Evolutionary conservation across 2,797 vertebrate genomes (phyloP), one percentile per base, ranked within the genome.

Genomic region (Morelia viridis): DNA sequence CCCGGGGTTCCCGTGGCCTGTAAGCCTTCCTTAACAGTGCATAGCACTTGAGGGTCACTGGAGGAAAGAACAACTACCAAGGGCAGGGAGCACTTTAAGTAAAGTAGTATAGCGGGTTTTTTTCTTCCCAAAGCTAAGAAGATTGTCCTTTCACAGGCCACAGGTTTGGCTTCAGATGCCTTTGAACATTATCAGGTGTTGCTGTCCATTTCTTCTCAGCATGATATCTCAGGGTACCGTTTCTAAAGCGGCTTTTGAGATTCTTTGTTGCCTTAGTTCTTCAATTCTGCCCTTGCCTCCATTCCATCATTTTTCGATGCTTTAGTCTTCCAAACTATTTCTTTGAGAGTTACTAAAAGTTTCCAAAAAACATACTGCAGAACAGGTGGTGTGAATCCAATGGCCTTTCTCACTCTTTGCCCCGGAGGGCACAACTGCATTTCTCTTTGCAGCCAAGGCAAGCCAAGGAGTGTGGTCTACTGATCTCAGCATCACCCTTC

Each of bases 181-280:
- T 46, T 56, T 64, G 57, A 88, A 26, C n/a, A 84, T 88, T 64
- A 35, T 88, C 46, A 83, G 91, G 56, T 85, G 58, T 65, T 19
- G 24, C 60, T 65, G n/a, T 50, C 41, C 56, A 50, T 61, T 92
- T 84, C 50, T 24, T n/a, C 76, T 64, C 76, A 56, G 46, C 19
- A 13, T 64, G 68, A 53, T 13, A 41, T 91, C 50, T 41, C 46
- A 41, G 41, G 15, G 19, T 5, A 41, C 64, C 35, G 17, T 88
- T 88, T 64, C 68, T 31, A 62, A 83, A 87, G 35, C 56, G 64
- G 46, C 8, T 89, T 89, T 64, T 65, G 35, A 31, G 28, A 57
- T 53, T 65, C 61, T 50, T 50, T n/a, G n/a, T 22, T 46, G 35
- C 57, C 50, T 28, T 71, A 35, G 13, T 46, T 46, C 68, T 28